phyloP scores from a whole-genome alignment of 2,888 invertebrate species.

The Melanophora roralis region DNA sequence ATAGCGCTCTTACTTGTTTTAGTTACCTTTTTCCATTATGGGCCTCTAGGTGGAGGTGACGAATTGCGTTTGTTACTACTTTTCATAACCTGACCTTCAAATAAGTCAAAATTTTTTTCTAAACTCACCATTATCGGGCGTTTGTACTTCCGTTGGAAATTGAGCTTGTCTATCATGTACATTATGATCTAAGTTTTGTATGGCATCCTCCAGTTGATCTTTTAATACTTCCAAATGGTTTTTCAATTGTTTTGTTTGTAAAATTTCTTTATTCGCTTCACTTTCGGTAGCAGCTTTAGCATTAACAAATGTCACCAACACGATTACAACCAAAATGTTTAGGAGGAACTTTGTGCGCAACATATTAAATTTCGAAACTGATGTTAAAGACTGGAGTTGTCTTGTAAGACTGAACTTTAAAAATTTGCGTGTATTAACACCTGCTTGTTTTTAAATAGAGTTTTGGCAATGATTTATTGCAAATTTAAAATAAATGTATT shows the following conservation, averaged over 20 bases:
- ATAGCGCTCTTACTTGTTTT: too few species aligned
- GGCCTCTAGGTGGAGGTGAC: too few species aligned
- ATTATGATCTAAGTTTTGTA: slow-evolving; percentile 42
- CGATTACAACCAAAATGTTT: neutral
- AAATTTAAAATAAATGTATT: neutral
- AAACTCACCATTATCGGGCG: slow-evolving; percentile 37
- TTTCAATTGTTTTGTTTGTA: slow-evolving; percentile 19
- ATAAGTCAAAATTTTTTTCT: too few species aligned
- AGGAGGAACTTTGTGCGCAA: neutral
- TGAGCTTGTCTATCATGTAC: slow-evolving; percentile 36
- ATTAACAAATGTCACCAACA: neutral
- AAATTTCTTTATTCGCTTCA: slow-evolving; percentile 7
- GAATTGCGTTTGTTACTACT: too few species aligned
- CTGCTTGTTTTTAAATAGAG: slow-evolving; percentile 35
- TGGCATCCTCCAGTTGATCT: slow-evolving; percentile 43
- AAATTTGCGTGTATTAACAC: slow-evolving; percentile 28
- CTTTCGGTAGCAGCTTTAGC: slow-evolving; percentile 10
- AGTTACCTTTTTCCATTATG: too few species aligned
- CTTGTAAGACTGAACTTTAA: slow-evolving; percentile 46
- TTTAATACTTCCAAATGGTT: slow-evolving; percentile 35
- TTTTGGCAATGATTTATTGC: neutral
- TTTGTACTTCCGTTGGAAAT: slow-evolving; percentile 26
- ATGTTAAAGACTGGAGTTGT: slow-evolving; percentile 48
- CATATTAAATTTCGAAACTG: neutral
- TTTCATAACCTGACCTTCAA: too few species aligned